Evolutionary conservation across 1,140 invertebrate genomes (phyloP).

Genomic region (Drosophila pectinifera): DNA sequence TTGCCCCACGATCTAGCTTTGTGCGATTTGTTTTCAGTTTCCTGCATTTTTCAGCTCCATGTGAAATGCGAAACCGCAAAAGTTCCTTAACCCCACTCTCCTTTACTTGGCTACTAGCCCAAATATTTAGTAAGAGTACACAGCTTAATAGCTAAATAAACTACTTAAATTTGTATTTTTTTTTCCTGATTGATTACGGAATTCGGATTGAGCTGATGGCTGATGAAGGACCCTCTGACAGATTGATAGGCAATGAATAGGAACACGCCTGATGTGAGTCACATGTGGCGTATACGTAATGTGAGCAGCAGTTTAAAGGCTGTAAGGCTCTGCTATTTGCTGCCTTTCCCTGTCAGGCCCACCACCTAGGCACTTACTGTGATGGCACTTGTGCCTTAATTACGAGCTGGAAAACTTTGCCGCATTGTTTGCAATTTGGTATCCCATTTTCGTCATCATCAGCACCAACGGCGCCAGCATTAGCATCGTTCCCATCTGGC

Average conservation of each 20-base stretch:
- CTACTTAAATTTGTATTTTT: not conserved
- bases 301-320: conserved; percentile 6
- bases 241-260: conserved; percentile 35
- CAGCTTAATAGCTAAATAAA: not conserved
- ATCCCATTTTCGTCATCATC: conserved; percentile 29
- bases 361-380: not conserved
- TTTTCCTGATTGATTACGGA: not conserved
- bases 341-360: not conserved
- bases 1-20: not conserved
- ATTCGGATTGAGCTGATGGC: conserved; percentile 36
- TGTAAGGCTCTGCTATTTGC: not conserved
- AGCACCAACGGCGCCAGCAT: conserved; percentile 11
- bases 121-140: not conserved
- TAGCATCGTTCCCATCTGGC: conserved; percentile 28
- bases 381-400: conserved; percentile 32
- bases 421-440: conserved; percentile 47
- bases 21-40: conserved; percentile 5
- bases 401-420: conserved; percentile 26
- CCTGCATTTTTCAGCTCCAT: not conserved
- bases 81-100: not conserved
- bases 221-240: conserved; percentile 63
- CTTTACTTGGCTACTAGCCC: not conserved
- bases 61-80: not conserved
- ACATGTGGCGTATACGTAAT: conserved; percentile 39
- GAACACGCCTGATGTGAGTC: conserved; percentile 16